These are phyloP conservation scores for Geococcyx californianus DNA, from an alignment of 2,113 vertebrate species.

Conservation along the genomic window DNA sequence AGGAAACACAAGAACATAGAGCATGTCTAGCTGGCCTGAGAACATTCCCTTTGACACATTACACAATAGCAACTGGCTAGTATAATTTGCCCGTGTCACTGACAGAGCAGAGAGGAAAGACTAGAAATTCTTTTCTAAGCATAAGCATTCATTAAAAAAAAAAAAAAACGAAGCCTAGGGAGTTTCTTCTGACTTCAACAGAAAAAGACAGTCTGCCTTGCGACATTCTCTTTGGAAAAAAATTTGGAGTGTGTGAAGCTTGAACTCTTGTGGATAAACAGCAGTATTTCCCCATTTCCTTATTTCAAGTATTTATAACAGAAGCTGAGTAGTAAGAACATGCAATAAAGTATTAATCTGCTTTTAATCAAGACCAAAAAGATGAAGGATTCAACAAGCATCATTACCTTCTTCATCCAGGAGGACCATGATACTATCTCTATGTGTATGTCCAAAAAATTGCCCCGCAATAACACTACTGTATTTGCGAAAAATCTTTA, in stretches of 20 bases:
- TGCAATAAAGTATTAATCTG: background rate
- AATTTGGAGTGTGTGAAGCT: background rate
- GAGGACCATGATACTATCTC: constrained; percentile 93
- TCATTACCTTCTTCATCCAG: constrained; percentile 82
- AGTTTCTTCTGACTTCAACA: background rate
- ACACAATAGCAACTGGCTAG: constrained; percentile 58
- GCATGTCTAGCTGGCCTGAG: constrained; percentile 56
- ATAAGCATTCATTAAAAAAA: constrained; percentile 4
- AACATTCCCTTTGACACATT: constrained; percentile 69
- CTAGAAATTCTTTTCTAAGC: constrained; percentile 8
- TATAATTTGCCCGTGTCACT: constrained; percentile 46
- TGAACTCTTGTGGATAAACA: background rate
- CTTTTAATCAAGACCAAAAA: background rate
- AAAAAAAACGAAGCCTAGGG: background rate
- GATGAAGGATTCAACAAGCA: background rate
- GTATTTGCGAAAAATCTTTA: constrained; percentile 86
- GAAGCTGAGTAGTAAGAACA: background rate
- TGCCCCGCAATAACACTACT: constrained; percentile 86
- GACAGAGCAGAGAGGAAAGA: constrained; percentile 12
- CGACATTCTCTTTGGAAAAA: background rate
- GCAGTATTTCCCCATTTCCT: background rate
- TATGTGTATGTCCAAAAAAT: constrained; percentile 95
- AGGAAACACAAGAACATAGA: constrained; percentile 63
- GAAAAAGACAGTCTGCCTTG: background rate
- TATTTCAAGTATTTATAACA: background rate